These are phyloP conservation scores for Scaptomyza flava DNA, from an alignment of 2,888 invertebrate species.

Conservation along the genomic window DNA sequence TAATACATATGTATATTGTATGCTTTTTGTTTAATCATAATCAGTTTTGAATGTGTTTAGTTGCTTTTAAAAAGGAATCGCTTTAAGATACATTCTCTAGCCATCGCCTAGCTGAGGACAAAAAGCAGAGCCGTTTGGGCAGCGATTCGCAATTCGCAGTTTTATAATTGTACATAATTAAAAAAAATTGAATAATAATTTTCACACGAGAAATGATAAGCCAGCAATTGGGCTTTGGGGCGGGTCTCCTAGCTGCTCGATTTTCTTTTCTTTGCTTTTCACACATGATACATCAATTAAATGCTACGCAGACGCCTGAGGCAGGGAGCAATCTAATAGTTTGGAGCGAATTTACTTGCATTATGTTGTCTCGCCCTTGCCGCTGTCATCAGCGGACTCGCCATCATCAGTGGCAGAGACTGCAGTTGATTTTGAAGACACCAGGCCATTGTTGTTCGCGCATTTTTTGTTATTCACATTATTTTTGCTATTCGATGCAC, in stretches of 20 bases:
- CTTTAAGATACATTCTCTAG: constrained; percentile 21
- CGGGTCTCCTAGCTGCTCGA: constrained; percentile 34
- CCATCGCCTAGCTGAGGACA: constrained; percentile 28
- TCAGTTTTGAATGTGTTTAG: constrained; percentile 55
- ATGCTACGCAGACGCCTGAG: constrained; percentile 57
- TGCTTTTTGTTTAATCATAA: constrained; percentile 60
- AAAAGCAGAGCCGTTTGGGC: constrained; percentile 1
- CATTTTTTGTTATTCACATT: constrained; percentile 57
- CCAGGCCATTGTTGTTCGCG: constrained; percentile 68
- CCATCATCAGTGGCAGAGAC: constrained; percentile 62
- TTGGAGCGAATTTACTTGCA: constrained; percentile 31
- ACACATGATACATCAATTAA: constrained; percentile 41
- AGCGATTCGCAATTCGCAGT: constrained; percentile 6
- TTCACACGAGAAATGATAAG: constrained; percentile 24
- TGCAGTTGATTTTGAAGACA: constrained; percentile 35
- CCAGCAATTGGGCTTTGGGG: constrained; percentile 20
- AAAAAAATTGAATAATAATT: constrained; percentile 33
- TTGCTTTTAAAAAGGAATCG: constrained; percentile 47
- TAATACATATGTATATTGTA: constrained; percentile 62
- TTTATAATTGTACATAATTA: constrained; percentile 43
- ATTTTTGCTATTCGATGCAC: constrained; percentile 49
- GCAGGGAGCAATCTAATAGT: constrained; percentile 42
- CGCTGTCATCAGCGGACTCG: constrained; percentile 90
- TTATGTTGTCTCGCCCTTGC: constrained; percentile 91
- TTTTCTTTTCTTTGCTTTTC: constrained; percentile 9